Base-by-base conservation (phyloP, 2,888 invertebrate species). In the Rhingia campestris region DNA sequence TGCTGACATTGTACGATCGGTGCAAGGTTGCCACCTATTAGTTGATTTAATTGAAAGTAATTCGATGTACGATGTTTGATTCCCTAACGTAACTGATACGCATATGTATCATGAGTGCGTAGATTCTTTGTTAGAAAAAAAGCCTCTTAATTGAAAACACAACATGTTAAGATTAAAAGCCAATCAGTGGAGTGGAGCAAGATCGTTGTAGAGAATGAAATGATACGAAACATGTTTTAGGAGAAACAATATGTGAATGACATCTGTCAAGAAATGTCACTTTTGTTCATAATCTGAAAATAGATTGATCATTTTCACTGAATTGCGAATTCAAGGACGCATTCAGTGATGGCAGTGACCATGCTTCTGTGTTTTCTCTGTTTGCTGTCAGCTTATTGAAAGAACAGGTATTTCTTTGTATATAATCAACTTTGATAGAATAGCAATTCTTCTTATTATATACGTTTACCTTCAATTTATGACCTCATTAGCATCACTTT, bases 1-100 rank as follows among this genome's bases (percentile, higher is more conserved):
- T 73, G 81, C 67, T 82, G 45, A 73, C 75, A 75, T 75, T 75
- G 75, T 37, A 33, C 33, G 64, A 66, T 51, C 58, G 12, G 43
- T 51, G 37, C 59, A 45, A 75, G 75, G 75, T 37, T 66, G 6
- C 4, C n/a, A 14, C 22, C 45, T 33, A 56, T 64, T 64, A 66
- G 58, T 58, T 59, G 75, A 67, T 59, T 59, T 43, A 75, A 67
- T 75, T 67, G 43, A 47, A 35, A 72, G 61, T 45, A 30, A 51
- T 53, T 59, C 30, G 35, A 30, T 9, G 10, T 33, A 49, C 35
- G 64, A 39, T 56, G 12, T 59, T 49, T 66, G 32, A 33, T 45
- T 12, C 30, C 56, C 32, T 7, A 56, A 64, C 33, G 58, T 30
- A 66, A 58, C 51, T 39, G 58, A 51, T 58, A 58, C 43, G 33